Base-by-base conservation (phyloP, 2,888 invertebrate species). In the Ernsta delagoae region DNA sequence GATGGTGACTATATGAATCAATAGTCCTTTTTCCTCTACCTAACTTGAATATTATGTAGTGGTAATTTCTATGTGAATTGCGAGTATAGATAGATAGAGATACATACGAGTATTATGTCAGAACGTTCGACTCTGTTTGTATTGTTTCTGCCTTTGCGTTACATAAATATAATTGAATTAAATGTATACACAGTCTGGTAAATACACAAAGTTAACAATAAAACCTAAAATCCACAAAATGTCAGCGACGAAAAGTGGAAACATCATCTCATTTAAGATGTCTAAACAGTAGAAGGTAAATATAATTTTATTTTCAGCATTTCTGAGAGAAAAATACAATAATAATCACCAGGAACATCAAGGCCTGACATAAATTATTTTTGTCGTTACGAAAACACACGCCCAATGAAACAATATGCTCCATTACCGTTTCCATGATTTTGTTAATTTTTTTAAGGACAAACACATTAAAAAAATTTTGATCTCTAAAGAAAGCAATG, bases 351-450 rank as follows among this genome's bases (percentile, higher is more conserved):
- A 48, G n/a, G 45, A 48, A 12, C 36, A 53, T 53, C 16, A 53
- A 53, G 62, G 16, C 24, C 62, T 62, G 36, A 53, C 53, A 24
- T 39, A 62, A 53, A 53, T 62, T 53, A 7, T 50, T 61, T 61
- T 61, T n/a, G 53, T 62, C 62, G 36, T 39, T 62, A 53, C 62
- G 39, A 61, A 24, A 53, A 62, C 39, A 62, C 39, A 62, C 53
- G 53, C 36, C 16, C 62, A 62, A 62, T 62, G 50, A 62, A 62
- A 53, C 36, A 48, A 34, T 50, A 61, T 12, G 34, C 48, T 50
- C 53, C 24, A 53, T 4, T 8, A 62, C 9, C 24, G 53, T 53
- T 39, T 3, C 62, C 62, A 62, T 0, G 6, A 48, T 7, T 53
- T 62, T n/a, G 6, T 9, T n/a, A 50, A 8, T 61, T 9, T 3